Conservation (phyloP, 2,888 invertebrate genomes). For the Acleris laterana region DNA sequence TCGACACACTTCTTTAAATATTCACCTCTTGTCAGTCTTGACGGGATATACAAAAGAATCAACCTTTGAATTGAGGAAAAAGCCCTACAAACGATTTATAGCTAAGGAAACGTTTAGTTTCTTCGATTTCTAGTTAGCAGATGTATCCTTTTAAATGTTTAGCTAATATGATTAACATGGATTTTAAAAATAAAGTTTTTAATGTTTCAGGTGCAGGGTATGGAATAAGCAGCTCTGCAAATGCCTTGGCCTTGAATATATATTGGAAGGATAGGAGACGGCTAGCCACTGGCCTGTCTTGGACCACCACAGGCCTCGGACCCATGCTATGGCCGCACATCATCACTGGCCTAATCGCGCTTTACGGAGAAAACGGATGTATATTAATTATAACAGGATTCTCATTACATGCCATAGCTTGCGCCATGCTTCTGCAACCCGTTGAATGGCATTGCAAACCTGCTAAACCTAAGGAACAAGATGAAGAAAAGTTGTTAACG, state of each 20-base stretch:
- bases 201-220: constrained; percentile 84
- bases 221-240: constrained; percentile 88
- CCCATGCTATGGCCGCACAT: constrained; percentile 89
- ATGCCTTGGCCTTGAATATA: constrained; percentile 88
- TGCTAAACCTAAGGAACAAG: constrained; percentile 51
- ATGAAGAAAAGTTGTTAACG: constrained; percentile 58
- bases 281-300: constrained; percentile 88
- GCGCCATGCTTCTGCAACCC: constrained; percentile 88
- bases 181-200: not conserved
- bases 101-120: no score
- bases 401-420: constrained; percentile 87
- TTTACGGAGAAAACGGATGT: constrained; percentile 87
- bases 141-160: no score
- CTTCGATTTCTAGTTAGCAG: no score
- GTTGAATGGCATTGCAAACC: constrained; percentile 89
- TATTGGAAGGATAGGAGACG: constrained; percentile 89
- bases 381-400: constrained; percentile 87
- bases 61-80: no score
- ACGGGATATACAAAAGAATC: no score
- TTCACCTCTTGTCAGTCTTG: no score
- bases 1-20: no score
- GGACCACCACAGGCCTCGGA: constrained; percentile 89
- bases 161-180: no score
- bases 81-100: no score
- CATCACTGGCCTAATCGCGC: constrained; percentile 85